Base-by-base conservation (phyloP, 2,113 vertebrate genomes). In the Pachypanchax playfairii region DNA sequence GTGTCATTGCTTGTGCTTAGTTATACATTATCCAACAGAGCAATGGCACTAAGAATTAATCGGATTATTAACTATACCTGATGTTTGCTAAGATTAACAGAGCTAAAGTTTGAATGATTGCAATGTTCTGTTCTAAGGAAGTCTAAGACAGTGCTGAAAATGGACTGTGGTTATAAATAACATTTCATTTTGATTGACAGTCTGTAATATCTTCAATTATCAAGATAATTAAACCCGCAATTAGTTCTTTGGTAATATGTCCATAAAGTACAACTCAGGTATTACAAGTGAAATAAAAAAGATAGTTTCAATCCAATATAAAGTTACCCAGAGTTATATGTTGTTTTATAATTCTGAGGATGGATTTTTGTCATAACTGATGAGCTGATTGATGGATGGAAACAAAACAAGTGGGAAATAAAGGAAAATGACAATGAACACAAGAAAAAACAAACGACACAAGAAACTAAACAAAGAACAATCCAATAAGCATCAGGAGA, bases 171-270 rank as follows among this genome's bases (percentile, higher is more conserved):
- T 41, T 20, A 42, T 20, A 8, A 42, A 2, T 20, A 10, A 7
- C 39, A 20, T 31, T 18, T 7, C 25, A n/a, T 2, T 39, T 39
- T 4, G 14, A 43, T 51, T 13, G 0, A 10, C 21, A 42, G 39
- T 2, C 1, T 56, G 67, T 49, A 57, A 55, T 64, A 18, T 48
- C 25, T 26, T 49, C 24, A 64, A 5, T 20, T n/a, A 31, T 20
- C 5, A 31, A 50, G 9, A 50, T 31, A 10, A 6, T 33, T 33
- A 33, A 33, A 21, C 14, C 12, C 15, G 12, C 8, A 6, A 20
- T 15, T 31, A 51, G 4, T 20, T 29, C 26, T 50, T 18, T 49
- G 3, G 48, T 50, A 18, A 31, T 31, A 25, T 49, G 22, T 26
- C 10, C n/a, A 55, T 10, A 20, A 22, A 38, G 31, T 14, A 29